These are phyloP conservation scores for Anisognathus igniventris DNA, from an alignment of 2,797 vertebrate genomes.

Conservation along the genomic window DNA sequence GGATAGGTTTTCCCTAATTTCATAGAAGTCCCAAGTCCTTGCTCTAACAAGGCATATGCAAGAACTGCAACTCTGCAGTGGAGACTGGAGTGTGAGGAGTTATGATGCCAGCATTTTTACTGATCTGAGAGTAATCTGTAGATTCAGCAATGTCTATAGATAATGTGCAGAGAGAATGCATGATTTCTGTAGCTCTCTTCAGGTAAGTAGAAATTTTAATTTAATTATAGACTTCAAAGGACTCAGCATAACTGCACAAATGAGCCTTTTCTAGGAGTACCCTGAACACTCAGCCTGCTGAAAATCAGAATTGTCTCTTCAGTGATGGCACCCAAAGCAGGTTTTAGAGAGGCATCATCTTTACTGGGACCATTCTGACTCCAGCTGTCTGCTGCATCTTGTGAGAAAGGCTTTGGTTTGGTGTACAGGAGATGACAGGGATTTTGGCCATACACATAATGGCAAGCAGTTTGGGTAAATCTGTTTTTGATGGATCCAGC, in stretches of 20 bases:
- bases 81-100: neutral
- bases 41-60: neutral
- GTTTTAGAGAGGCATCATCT: neutral
- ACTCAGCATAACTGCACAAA: neutral
- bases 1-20: neutral
- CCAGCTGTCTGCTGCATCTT: neutral
- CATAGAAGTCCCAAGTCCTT: neutral
- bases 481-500: neutral
- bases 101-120: neutral
- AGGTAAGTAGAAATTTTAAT: neutral
- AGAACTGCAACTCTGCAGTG: neutral
- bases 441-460: neutral
- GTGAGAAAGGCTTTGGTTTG: neutral
- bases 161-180: neutral
- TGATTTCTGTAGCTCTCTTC: neutral
- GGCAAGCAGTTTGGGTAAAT: neutral
- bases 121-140: neutral
- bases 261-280: neutral
- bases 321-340: neutral
- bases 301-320: neutral
- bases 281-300: neutral
- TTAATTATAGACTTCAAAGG: fast-evolving
- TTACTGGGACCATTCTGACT: neutral
- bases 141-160: neutral
- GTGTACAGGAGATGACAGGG: neutral